Evolutionary conservation across 2,113 vertebrate species (phyloP), one percentile per base, ranked within the genome.

Genomic region (Callopanchax toddi): DNA sequence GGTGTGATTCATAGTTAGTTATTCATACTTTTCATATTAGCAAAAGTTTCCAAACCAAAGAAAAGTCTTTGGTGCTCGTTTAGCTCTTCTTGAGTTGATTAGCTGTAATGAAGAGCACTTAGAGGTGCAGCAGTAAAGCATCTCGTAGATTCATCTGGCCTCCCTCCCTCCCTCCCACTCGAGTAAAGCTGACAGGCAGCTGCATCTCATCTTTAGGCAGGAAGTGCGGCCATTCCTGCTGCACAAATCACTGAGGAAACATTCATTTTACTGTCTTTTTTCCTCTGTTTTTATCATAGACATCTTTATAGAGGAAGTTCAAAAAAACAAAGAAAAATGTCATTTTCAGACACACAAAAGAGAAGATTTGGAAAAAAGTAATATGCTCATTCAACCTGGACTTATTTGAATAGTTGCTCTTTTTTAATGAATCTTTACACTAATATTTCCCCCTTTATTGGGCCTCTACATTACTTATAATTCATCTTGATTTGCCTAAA

Each of bases 181-280:
- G 60, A 57, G 53, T 51, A 36, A 52, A 67, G 61, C 79, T 82
- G 85, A 82, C 81, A 85, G 79, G 79, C 88, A 91, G 86, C 86
- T 89, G 89, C 74, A 81, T 71, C 81, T 76, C 76, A 73, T 91
- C 86, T 78, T 44, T 50, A 70, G 71, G 32, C 60, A 61, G 62
- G 62, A 71, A 74, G 57, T 56, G n/a, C 25, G 51, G 68, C 48
- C 65, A 66, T 62, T 69, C 65, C 74, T 69, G 25, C 60, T 57
- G 59, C 51, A 78, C 37, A 7, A 65, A 34, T 52, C 58, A 52
- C 10, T 32, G 53, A 74, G 65, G 61, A 78, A 64, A 52, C 62
- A 51, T 71, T 61, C 58, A 53, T 50, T 46, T 67, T 53, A 71
- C 51, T 67, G 23, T 67, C 25, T 12, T n/a, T 44, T 39, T 57